A percentile compares a stretch with the other conserved stretches of the same genome.
Evolutionary conservation across 1,140 invertebrate genomes (phyloP).

Genomic region (Druon quercuslanigerum): DNA sequence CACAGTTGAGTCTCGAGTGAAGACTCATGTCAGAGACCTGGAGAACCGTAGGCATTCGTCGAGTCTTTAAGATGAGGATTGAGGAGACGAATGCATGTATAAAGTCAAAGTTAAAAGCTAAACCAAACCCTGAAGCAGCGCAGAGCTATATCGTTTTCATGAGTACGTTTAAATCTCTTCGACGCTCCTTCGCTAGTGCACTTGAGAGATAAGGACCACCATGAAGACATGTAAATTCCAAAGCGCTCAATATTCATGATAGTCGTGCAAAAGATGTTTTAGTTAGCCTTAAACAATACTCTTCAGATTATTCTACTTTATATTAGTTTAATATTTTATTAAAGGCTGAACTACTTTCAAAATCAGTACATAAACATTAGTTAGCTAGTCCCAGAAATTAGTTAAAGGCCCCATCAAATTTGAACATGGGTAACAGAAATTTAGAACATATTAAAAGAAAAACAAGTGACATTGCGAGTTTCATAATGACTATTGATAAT

Average conservation of each 20-base stretch:
- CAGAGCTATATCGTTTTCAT: not conserved
- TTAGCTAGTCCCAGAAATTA: too few species aligned
- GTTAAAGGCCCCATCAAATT: too few species aligned
- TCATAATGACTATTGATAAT: too few species aligned
- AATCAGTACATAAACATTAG: too few species aligned
- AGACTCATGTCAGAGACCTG: too few species aligned
- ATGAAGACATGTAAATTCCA: not conserved
- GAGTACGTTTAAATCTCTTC: conserved; percentile 1
- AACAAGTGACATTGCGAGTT: too few species aligned
- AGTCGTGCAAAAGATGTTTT: not conserved
- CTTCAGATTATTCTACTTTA: not conserved
- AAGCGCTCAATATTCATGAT: conserved; percentile 3
- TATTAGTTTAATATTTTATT: too few species aligned
- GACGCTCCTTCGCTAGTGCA: not conserved
- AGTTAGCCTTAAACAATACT: not conserved
- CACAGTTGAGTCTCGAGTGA: too few species aligned
- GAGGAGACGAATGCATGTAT: not conserved
- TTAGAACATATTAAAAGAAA: too few species aligned
- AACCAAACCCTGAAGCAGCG: not conserved
- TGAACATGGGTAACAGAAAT: too few species aligned
- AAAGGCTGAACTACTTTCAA: too few species aligned
- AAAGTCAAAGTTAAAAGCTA: not conserved
- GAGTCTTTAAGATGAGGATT: not conserved
- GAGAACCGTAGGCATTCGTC: too few species aligned
- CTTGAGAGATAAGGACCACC: conserved; percentile 16